phyloP scores from a whole-genome alignment of 2,888 invertebrate species.

The Acronicta psi region DNA sequence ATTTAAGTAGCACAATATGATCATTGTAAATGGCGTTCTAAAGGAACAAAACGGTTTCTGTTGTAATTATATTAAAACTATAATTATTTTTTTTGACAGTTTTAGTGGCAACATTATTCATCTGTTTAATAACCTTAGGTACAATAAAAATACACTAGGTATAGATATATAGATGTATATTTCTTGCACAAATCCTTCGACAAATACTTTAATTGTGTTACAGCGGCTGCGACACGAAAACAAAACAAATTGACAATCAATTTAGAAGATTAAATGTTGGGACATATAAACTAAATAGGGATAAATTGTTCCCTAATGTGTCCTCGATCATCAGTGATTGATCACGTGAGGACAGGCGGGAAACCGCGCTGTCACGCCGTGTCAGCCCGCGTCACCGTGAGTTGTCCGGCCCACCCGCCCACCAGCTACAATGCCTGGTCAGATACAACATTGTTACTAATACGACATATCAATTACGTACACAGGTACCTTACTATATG shows the following conservation, averaged over 20 bases:
- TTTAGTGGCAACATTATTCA: too few species aligned
- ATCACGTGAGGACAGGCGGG: conserved; percentile 42
- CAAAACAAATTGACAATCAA: conserved; percentile 16
- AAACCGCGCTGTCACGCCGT: conserved; percentile 51
- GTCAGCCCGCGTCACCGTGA: conserved; percentile 54
- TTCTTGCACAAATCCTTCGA: too few species aligned
- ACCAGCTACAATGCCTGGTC: conserved; percentile 22
- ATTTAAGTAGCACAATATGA: too few species aligned
- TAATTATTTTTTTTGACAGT: too few species aligned
- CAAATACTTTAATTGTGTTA: too few species aligned
- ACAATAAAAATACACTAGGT: too few species aligned
- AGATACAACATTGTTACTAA: conserved; percentile 31
- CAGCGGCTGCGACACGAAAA: neutral
- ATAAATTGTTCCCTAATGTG: conserved; percentile 39
- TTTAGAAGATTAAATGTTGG: conserved; percentile 23
- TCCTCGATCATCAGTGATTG: conserved; percentile 57
- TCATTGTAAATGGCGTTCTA: too few species aligned
- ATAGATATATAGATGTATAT: too few species aligned
- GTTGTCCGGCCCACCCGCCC: conserved; percentile 22
- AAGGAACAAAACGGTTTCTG: too few species aligned
- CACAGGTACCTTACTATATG: neutral
- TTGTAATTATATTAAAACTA: too few species aligned
- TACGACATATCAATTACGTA: conserved; percentile 9
- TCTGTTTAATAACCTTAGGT: too few species aligned
- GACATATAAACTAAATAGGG: conserved; percentile 30